Conservation (phyloP, 2,888 invertebrate genomes). For the Zaprionus lineosus region DNA sequence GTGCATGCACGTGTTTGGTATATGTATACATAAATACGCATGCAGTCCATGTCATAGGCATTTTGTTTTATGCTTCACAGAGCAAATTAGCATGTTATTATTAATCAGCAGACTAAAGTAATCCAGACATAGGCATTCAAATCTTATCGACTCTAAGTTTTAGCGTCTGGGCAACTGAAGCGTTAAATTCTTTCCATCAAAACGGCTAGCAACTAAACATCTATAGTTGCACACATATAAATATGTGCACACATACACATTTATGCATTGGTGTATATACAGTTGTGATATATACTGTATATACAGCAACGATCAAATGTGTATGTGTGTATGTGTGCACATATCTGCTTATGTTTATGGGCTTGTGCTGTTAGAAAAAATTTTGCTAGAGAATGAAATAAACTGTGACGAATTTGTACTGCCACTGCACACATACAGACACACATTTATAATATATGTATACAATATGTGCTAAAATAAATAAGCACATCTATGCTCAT, state of each 20-base stretch:
- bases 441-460: constrained; percentile 1
- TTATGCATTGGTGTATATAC: no score
- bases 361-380: no score
- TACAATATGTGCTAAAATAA: constrained; percentile 8
- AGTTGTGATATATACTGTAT: no score
- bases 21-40: constrained; percentile 2
- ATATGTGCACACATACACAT: constrained; percentile 1
- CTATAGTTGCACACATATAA: not conserved
- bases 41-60: not conserved
- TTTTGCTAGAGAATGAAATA: not conserved
- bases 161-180: constrained; percentile 29
- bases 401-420: not conserved
- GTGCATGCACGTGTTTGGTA: not conserved
- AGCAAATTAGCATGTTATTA: constrained; percentile 38
- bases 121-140: constrained; percentile 11
- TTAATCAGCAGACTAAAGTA: constrained; percentile 12
- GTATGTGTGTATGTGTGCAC: not conserved
- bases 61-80: constrained; percentile 33
- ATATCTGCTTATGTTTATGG: no score
- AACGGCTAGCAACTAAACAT: not conserved
- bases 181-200: constrained; percentile 15
- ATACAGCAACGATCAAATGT: not conserved
- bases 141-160: not conserved
- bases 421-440: not conserved
- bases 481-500: constrained; percentile 34